Evolutionary conservation across 2,888 invertebrate species (phyloP).

Genomic region (Andrena hattorfiana): DNA sequence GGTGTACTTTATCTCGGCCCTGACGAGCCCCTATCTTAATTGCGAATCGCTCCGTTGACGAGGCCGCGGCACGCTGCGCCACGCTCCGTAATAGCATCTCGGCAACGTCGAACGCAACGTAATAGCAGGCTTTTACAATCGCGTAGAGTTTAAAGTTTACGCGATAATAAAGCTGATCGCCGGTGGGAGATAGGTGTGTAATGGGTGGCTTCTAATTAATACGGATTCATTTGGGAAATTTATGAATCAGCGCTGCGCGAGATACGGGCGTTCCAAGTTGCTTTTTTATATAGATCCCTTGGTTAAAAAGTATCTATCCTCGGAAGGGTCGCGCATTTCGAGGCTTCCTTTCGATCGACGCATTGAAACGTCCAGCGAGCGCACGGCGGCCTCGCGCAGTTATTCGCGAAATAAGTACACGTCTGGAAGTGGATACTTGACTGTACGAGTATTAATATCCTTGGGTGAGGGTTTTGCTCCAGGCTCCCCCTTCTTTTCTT

Average conservation of each 20-base stretch:
- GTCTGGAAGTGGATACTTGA: constrained; percentile 20
- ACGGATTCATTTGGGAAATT: neutral
- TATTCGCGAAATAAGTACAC: neutral
- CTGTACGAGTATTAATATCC: constrained; percentile 45
- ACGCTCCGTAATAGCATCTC: constrained; percentile 40
- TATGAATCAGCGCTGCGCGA: neutral
- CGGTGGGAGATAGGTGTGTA: neutral
- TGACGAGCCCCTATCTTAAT: constrained; percentile 71
- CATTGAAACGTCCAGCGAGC: neutral
- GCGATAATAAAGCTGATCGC: constrained; percentile 21
- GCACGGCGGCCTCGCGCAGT: neutral
- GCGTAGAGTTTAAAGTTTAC: constrained; percentile 40
- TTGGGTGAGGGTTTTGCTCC: constrained; percentile 46
- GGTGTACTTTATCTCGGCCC: constrained; percentile 64
- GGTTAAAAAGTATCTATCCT: neutral
- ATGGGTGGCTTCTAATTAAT: neutral
- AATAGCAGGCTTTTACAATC: constrained; percentile 30
- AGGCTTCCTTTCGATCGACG: neutral
- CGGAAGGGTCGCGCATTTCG: neutral
- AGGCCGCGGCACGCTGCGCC: constrained; percentile 27
- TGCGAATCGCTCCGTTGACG: constrained; percentile 65
- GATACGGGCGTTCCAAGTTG: neutral
- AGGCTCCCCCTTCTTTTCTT: constrained; percentile 26
- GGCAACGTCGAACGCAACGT: constrained; percentile 35
- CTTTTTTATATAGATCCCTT: neutral